These are phyloP conservation scores for Ophioninae sp. DNA, from an alignment of 2,888 invertebrate species.

Conservation along the genomic window DNA sequence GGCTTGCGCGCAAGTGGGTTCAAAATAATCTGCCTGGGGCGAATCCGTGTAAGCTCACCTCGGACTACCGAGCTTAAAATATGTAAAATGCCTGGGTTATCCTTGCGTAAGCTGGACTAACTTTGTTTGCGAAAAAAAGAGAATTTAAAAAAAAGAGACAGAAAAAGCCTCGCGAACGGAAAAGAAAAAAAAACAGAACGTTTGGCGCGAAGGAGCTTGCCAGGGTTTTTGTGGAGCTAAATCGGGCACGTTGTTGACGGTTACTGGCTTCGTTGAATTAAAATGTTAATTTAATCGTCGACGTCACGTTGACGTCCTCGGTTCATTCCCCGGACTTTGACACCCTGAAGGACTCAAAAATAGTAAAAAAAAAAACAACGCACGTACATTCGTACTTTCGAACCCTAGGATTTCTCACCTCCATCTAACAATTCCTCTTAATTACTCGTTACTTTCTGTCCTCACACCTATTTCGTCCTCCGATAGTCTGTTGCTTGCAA, in stretches of 20 bases:
- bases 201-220: background rate
- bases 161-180: too few species aligned
- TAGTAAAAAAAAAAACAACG: too few species aligned
- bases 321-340: slow-evolving; percentile 19
- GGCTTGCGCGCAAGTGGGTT: background rate
- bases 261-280: slow-evolving; percentile 60
- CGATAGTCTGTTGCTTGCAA: too few species aligned
- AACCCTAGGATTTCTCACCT: too few species aligned
- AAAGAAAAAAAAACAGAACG: slow-evolving; percentile 47
- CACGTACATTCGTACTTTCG: too few species aligned
- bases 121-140: slow-evolving; percentile 45
- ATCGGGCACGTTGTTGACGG: slow-evolving; percentile 33
- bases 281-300: slow-evolving; percentile 61
- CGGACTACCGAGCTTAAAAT: slow-evolving; percentile 43
- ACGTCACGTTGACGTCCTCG: slow-evolving; percentile 18
- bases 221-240: slow-evolving; percentile 11
- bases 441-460: too few species aligned
- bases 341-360: too few species aligned
- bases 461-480: too few species aligned
- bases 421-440: too few species aligned
- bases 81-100: slow-evolving; percentile 59
- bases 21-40: slow-evolving; percentile 43
- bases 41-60: slow-evolving; percentile 40
- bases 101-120: slow-evolving; percentile 57
- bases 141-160: too few species aligned